These are phyloP conservation scores for Troides helena DNA, from an alignment of 2,888 invertebrate genomes.

Conservation along the genomic window DNA sequence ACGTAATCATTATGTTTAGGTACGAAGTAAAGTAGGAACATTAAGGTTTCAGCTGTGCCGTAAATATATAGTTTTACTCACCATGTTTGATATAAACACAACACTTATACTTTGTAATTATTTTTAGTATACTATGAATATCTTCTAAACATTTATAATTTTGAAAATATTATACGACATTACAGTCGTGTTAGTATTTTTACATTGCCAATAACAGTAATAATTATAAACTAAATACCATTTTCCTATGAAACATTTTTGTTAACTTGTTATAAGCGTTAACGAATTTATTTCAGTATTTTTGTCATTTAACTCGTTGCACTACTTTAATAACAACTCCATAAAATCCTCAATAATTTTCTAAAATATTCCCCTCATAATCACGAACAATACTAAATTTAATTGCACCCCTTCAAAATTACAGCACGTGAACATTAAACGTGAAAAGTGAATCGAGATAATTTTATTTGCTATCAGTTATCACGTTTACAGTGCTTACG, in stretches of 20 bases:
- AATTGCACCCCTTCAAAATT: not conserved
- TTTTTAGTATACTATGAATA: not conserved
- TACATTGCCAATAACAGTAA: no score
- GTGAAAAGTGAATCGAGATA: not conserved
- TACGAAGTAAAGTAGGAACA: not conserved
- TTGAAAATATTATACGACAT: no score
- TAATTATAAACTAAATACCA: no score
- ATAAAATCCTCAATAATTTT: not conserved
- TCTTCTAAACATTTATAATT: no score
- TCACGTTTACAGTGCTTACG: slow-evolving; percentile 1
- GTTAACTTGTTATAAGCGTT: no score
- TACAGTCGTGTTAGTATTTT: no score
- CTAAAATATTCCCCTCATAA: not conserved
- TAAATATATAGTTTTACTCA: not conserved
- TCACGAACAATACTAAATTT: not conserved
- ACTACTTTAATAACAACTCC: not conserved
- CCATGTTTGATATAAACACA: not conserved
- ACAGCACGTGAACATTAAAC: not conserved
- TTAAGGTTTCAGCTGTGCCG: not conserved
- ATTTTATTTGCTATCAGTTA: slow-evolving; percentile 1
- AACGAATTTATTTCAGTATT: not conserved
- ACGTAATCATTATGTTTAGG: not conserved
- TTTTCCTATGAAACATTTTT: no score
- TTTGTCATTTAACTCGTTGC: not conserved
- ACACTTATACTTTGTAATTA: not conserved